Base-by-base conservation (phyloP, 1,140 invertebrate genomes). In the Bicyclus anynana region DNA sequence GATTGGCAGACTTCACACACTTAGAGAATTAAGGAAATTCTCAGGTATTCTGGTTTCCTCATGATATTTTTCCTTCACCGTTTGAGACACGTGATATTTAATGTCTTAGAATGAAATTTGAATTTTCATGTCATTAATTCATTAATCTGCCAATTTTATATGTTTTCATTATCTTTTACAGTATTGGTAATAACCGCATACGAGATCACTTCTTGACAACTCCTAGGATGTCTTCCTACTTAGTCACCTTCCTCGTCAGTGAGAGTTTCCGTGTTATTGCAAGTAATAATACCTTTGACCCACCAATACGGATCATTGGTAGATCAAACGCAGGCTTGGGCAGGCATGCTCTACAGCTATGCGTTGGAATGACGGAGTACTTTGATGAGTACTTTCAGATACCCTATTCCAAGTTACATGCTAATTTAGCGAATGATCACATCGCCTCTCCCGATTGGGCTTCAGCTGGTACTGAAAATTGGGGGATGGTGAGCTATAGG, bases 201-300 rank as follows among this genome's bases (percentile, higher is more conserved):
- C 59, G 46, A 12, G 74, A 76, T 20, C 70, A 78, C 16, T 88
- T 87, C 50, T 54, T 58, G 4, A 38, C 57, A 4, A 94, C 93
- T 2, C 93, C 95, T 0, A 84, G 83, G 9, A 97, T 97, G 95
- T 95, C 95, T 1, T 94, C 95, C 0, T 97, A 97, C 63, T 80
- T 97, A 0, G 90, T 97, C 0, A 95, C 95, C 0, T 95, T 96
- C 73, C 90, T 94, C 17, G 70, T 88, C 5, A 86, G 83, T 50
- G 84, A 88, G 50, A 66, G 72, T 1, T 86, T 88, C 47, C 33
- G 62, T 57, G 76, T 84, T 0, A 80, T 87, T 6, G 83, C 83
- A 23, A 58, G 79, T 44, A 67, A 86, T 23, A 69, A 46, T 3
- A 65, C 75, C 0, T 77, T 80, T 21, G 62, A 48, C 38, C 83